Evolutionary conservation across 2,113 vertebrate species (phyloP).

Genomic region (Podiceps cristatus): DNA sequence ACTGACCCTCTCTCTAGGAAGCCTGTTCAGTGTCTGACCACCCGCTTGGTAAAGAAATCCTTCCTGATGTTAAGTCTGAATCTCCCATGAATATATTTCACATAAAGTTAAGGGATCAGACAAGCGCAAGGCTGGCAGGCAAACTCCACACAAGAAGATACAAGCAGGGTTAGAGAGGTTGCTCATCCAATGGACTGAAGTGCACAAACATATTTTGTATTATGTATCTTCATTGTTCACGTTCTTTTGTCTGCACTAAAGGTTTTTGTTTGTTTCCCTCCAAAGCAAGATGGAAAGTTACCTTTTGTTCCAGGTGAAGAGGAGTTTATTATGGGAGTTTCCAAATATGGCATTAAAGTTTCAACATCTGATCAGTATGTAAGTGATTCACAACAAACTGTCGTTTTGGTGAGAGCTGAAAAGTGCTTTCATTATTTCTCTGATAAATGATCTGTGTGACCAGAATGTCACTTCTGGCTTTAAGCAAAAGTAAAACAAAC

Average conservation of each 20-base stretch:
- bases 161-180: not conserved
- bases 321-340: slow-evolving; percentile 93
- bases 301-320: slow-evolving; percentile 94
- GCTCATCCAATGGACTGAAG: not conserved
- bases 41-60: not conserved
- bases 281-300: slow-evolving; percentile 96
- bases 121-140: accelerated
- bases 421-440: not conserved
- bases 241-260: slow-evolving; percentile 26
- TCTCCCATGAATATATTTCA: not conserved
- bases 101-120: not conserved
- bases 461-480: not conserved
- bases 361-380: slow-evolving; percentile 94
- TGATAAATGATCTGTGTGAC: not conserved
- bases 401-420: not conserved
- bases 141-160: not conserved
- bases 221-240: not conserved
- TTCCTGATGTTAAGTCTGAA: not conserved
- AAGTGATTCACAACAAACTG: slow-evolving; percentile 72
- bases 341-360: slow-evolving; percentile 96
- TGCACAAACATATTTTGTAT: not conserved
- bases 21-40: not conserved
- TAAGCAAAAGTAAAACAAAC: not conserved
- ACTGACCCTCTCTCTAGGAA: not conserved
- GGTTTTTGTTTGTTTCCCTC: slow-evolving; percentile 44